A percentile compares a stretch with the other conserved stretches of the same genome.
phyloP scores from a whole-genome alignment of 1,140 invertebrate species.

The Babylonia areolata region DNA sequence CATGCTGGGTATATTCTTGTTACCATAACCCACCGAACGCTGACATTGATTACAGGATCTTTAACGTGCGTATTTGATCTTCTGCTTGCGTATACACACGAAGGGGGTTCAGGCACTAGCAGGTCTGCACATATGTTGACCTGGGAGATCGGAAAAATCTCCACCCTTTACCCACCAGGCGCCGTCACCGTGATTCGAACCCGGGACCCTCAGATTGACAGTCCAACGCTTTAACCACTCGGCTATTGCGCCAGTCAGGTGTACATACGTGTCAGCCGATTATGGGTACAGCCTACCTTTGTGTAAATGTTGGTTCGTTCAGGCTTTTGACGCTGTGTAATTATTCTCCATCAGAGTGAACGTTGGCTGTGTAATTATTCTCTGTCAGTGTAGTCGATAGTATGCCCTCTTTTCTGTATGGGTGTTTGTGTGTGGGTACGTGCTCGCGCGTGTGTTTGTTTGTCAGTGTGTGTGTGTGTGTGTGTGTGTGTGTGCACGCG shows the following conservation, averaged over 20 bases:
- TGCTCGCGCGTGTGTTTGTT: neutral
- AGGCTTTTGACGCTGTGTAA: neutral
- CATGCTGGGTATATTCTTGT: no score
- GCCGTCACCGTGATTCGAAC: neutral
- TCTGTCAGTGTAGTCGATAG: neutral
- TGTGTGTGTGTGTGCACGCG: neutral
- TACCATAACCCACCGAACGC: no score
- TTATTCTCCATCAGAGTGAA: neutral
- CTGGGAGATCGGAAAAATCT: no score
- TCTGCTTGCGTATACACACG: no score
- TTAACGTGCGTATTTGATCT: no score
- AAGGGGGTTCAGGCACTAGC: no score
- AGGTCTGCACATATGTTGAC: no score
- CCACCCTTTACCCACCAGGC: neutral
- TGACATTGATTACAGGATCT: no score
- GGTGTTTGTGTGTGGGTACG: neutral
- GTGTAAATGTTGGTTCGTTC: neutral
- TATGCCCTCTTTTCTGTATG: neutral
- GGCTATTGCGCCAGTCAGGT: no score
- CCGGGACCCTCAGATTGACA: no score
- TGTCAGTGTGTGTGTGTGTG: constrained; percentile 8
- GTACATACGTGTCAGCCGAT: neutral
- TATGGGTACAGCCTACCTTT: neutral
- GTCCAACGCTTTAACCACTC: no score
- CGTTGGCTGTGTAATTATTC: neutral